Evolutionary conservation across 2,888 invertebrate genomes (phyloP).

Genomic region (Rhodophaea formosa): DNA sequence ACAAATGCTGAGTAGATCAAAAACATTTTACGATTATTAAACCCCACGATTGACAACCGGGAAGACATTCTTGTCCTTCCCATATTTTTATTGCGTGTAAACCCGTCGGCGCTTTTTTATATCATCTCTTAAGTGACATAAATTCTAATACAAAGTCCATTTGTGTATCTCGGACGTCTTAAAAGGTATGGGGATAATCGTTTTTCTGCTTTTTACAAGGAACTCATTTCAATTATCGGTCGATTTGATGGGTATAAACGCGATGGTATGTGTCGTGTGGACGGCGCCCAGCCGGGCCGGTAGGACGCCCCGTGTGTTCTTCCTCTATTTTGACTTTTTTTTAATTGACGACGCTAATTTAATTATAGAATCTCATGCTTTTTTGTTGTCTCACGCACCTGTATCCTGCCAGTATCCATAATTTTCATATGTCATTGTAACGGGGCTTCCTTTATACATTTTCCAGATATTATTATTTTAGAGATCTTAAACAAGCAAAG

Average conservation of each 20-base stretch:
- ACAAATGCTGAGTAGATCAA: slow-evolving; percentile 62
- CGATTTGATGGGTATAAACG: slow-evolving; percentile 77
- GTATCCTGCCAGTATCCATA: slow-evolving; percentile 65
- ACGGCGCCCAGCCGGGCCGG: slow-evolving; percentile 73
- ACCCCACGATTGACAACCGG: slow-evolving; percentile 76
- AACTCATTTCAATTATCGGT: slow-evolving; percentile 81
- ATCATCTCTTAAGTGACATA: slow-evolving; percentile 80
- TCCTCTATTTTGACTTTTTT: slow-evolving; percentile 52
- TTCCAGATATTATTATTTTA: background rate
- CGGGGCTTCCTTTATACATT: slow-evolving; percentile 41
- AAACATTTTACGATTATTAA: slow-evolving; percentile 79
- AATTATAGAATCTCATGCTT: slow-evolving; percentile 63
- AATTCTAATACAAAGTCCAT: slow-evolving; percentile 81
- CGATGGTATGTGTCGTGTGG: slow-evolving; percentile 69
- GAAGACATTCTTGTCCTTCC: slow-evolving; percentile 73
- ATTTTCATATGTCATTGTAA: slow-evolving; percentile 51
- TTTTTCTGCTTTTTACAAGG: slow-evolving; percentile 80
- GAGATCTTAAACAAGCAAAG: background rate
- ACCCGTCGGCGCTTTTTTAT: slow-evolving; percentile 78
- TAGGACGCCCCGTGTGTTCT: slow-evolving; percentile 58
- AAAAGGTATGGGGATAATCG: slow-evolving; percentile 80
- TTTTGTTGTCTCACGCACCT: slow-evolving; percentile 58
- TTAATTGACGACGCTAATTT: slow-evolving; percentile 76
- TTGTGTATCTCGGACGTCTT: slow-evolving; percentile 80
- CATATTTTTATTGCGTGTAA: slow-evolving; percentile 81